phyloP scores from a whole-genome alignment of 2,797 vertebrate genomes.

The Arrhamphus sclerolepis region DNA sequence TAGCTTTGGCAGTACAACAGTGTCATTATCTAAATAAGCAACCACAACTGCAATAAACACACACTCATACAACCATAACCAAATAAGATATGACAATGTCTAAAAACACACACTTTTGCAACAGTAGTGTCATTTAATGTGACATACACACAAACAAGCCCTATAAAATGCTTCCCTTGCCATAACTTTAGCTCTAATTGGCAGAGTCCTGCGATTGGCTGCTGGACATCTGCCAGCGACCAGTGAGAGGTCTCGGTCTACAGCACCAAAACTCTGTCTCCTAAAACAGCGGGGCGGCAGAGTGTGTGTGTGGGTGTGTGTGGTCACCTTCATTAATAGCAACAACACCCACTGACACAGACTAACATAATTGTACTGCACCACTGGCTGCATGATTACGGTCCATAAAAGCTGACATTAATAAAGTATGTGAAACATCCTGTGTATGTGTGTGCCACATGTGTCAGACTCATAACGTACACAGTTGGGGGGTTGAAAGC shows the following conservation, averaged over 20 bases:
- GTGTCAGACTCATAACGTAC: constrained; percentile 59
- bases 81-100: not conserved
- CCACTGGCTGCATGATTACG: constrained; percentile 36
- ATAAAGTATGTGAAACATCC: constrained; percentile 59
- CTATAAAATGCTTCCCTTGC: constrained; percentile 21
- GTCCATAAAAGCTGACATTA: constrained; percentile 56
- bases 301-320: constrained; percentile 48
- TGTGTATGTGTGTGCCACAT: constrained; percentile 50
- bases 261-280: too few species aligned
- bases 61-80: constrained; percentile 1
- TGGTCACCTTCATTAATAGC: constrained; percentile 49
- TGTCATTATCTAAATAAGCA: constrained; percentile 30
- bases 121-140: not conserved
- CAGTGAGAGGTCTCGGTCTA: constrained; percentile 71
- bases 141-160: constrained; percentile 17
- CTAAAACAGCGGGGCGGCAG: constrained; percentile 60
- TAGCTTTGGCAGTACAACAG: constrained; percentile 20
- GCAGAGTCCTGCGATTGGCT: constrained; percentile 62
- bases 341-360: constrained; percentile 28
- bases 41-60: constrained; percentile 5
- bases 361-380: constrained; percentile 24
- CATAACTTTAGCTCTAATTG: constrained; percentile 56
- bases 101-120: constrained; percentile 5
- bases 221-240: constrained; percentile 70
- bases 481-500: constrained; percentile 44